Percentiles rank a stretch among this genome's conserved stretches.
These are phyloP conservation scores for Plemyria rubiginata DNA, from an alignment of 2,888 invertebrate species.

Conservation along the genomic window DNA sequence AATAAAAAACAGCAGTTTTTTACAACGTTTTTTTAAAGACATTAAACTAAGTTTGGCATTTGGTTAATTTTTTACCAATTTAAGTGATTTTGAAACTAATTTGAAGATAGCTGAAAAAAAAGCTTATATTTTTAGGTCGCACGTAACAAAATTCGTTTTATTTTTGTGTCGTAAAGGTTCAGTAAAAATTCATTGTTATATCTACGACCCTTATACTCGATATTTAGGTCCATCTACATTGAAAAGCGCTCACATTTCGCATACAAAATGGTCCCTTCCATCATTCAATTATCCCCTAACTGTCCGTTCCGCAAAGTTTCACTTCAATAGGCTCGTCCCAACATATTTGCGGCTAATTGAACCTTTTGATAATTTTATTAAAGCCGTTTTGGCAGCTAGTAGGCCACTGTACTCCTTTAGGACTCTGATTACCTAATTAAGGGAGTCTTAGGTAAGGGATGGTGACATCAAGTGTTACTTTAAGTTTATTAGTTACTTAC, in stretches of 20 bases:
- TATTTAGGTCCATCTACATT: constrained; percentile 31
- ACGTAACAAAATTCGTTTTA: constrained; percentile 1
- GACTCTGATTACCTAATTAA: constrained; percentile 28
- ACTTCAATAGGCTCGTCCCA: constrained; percentile 34
- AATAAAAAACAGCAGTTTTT: no score
- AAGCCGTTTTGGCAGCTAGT: constrained; percentile 26
- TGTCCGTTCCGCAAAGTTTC: constrained; percentile 26
- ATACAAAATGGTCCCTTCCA: constrained; percentile 38
- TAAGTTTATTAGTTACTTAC: constrained; percentile 17
- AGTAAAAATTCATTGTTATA: constrained; percentile 13
- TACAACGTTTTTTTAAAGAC: no score
- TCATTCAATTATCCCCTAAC: constrained; percentile 41
- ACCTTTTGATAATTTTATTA: constrained; percentile 38
- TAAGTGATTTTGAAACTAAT: background rate
- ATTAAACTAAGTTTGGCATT: no score
- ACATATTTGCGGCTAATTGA: constrained; percentile 39
- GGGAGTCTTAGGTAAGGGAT: constrained; percentile 14
- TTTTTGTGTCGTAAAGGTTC: constrained; percentile 15
- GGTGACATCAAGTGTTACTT: constrained; percentile 24
- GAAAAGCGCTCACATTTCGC: constrained; percentile 37
- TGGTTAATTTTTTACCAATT: no score
- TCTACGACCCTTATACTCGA: constrained; percentile 5
- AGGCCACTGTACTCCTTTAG: constrained; percentile 9
- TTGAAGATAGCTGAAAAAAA: no score
- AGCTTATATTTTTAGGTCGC: background rate